Evolutionary conservation across 2,888 invertebrate species (phyloP).

Genomic region (Thymelicus lineola): DNA sequence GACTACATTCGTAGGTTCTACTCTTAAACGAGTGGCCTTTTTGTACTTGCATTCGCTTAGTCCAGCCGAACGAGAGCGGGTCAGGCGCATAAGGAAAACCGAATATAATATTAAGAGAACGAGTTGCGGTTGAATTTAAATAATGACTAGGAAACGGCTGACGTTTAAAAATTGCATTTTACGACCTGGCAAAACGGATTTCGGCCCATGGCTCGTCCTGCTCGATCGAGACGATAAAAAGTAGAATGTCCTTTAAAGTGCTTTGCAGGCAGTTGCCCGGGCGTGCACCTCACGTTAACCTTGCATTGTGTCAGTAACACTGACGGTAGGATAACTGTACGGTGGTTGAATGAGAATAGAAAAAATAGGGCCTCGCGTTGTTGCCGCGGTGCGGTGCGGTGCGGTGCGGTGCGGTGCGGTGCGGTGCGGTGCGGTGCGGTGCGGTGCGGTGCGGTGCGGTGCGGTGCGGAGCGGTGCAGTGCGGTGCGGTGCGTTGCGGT

Average conservation of each 20-base stretch:
- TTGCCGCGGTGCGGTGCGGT: conserved; percentile 40
- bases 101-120: conserved; percentile 29
- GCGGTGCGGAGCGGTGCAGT: no score
- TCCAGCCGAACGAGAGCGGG: conserved; percentile 14
- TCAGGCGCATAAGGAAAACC: conserved; percentile 36
- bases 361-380: conserved; percentile 52
- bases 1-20: conserved; percentile 27
- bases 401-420: no score
- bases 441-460: no score
- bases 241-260: conserved; percentile 68
- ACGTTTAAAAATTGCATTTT: conserved; percentile 49
- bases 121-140: conserved; percentile 49
- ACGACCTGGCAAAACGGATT: conserved; percentile 56
- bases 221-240: conserved; percentile 60
- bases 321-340: conserved; percentile 74
- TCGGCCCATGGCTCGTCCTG: conserved; percentile 55
- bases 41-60: conserved; percentile 26
- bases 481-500: no score
- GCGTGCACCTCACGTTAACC: conserved; percentile 75
- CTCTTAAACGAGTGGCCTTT: conserved; percentile 25
- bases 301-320: conserved; percentile 81
- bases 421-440: no score
- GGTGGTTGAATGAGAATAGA: conserved; percentile 71
- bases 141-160: conserved; percentile 59
- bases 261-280: conserved; percentile 63